A percentile compares a stretch with the other conserved stretches of the same genome.
These are phyloP conservation scores for Leguminivora glycinivorella DNA, from an alignment of 1,140 invertebrate species.

Conservation along the genomic window DNA sequence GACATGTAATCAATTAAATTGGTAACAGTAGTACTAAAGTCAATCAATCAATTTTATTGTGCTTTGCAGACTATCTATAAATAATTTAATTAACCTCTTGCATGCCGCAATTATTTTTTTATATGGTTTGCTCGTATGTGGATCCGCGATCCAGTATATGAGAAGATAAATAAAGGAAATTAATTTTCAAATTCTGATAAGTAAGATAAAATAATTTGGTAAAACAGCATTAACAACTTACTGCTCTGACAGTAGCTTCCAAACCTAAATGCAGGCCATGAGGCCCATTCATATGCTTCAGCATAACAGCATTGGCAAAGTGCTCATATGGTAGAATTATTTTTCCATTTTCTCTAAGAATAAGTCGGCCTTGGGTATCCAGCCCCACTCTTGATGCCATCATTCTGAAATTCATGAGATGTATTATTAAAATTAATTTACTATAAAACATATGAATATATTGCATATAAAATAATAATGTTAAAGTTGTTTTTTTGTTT, in stretches of 20 bases:
- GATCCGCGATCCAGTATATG: too few species aligned
- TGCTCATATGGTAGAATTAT: slow-evolving; percentile 93
- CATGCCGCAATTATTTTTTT: too few species aligned
- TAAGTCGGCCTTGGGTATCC: slow-evolving; percentile 89
- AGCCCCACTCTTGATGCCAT: slow-evolving; percentile 89
- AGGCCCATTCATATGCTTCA: slow-evolving; percentile 92
- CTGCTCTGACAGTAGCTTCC: slow-evolving; percentile 89
- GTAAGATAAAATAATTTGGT: background rate
- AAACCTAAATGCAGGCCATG: slow-evolving; percentile 89
- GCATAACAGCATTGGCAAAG: slow-evolving; percentile 93
- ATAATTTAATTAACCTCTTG: too few species aligned
- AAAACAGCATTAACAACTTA: slow-evolving; percentile 63
- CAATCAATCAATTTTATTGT: too few species aligned
- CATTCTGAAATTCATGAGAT: slow-evolving; percentile 81
- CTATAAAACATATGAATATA: background rate
- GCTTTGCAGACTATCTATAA: too few species aligned
- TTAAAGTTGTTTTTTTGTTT: background rate
- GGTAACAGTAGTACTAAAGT: too few species aligned
- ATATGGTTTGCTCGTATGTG: too few species aligned
- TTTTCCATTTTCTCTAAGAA: slow-evolving; percentile 91
- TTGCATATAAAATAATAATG: too few species aligned
- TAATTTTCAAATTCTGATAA: too few species aligned
- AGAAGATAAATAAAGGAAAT: too few species aligned
- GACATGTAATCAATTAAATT: too few species aligned
- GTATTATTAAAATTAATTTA: background rate